These are phyloP conservation scores for Nylanderia fulva DNA, from an alignment of 1,140 invertebrate species.

Conservation along the genomic window DNA sequence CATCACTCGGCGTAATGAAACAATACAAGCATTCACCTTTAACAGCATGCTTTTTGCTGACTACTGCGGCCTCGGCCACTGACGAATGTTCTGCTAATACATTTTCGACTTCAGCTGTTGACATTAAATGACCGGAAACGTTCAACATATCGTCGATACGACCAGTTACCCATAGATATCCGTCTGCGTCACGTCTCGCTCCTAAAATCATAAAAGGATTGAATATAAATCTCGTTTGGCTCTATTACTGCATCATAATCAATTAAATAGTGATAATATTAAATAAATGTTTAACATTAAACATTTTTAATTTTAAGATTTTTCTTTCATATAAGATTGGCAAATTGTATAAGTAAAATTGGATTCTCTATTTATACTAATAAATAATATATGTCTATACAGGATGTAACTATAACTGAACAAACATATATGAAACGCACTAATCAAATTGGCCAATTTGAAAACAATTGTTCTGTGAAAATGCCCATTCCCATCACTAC, in stretches of 20 bases:
- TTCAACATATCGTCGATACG: slow-evolving; percentile 99
- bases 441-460: too few species aligned
- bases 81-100: slow-evolving; percentile 93
- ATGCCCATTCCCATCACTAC: too few species aligned
- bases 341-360: too few species aligned
- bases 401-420: too few species aligned
- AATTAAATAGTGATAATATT: not conserved
- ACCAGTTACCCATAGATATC: slow-evolving; percentile 98
- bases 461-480: too few species aligned
- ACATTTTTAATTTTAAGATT: not conserved
- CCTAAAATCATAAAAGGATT: slow-evolving; percentile 87
- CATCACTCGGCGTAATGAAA: slow-evolving; percentile 96
- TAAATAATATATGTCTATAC: too few species aligned
- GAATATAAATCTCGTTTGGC: not conserved
- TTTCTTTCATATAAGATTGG: too few species aligned
- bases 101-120: slow-evolving; percentile 98
- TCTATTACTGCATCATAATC: not conserved
- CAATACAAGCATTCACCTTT: slow-evolving; percentile 99
- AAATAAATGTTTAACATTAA: not conserved
- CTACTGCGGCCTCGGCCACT: slow-evolving; percentile 97
- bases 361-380: too few species aligned
- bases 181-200: slow-evolving; percentile 95
- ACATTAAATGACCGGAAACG: slow-evolving; percentile 98
- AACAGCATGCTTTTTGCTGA: slow-evolving; percentile 95
- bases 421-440: not conserved